Evolutionary conservation across 2,797 vertebrate species (phyloP), one percentile per base, ranked within the genome.

Genomic region (Adelosebastes latens): DNA sequence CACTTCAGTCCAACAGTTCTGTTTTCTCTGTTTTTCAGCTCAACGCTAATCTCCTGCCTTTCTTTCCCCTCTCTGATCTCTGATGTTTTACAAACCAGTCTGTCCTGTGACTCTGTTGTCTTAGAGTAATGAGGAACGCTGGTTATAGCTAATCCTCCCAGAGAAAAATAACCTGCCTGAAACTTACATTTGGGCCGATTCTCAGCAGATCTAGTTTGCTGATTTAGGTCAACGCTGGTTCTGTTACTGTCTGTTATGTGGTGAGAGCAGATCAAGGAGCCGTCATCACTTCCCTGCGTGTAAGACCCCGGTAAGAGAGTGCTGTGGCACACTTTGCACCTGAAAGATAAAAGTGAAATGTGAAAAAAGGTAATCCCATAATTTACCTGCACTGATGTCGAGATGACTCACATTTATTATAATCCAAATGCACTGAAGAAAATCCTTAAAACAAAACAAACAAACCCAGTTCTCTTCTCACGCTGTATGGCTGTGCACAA

Each of bases 311-410:
- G 71, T 56, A 94, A 56, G 8, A 94, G 91, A 74, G 83, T 77
- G 64, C 83, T 77, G 70, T n/a, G 46, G 63, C 94, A 95, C 52
- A 87, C 34, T 70, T 32, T 87, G 78, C 93, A 94, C 72, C 94
- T 95, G 75, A 66, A 87, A 83, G 36, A 81, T 14, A 79, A 78
- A 77, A 32, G 53, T 5, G 25, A 73, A 31, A 56, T 8, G 8
- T 20, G 18, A 58, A 32, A 11, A 72, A 52, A 20, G 4, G 1
- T 14, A 13, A 61, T 60, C 12, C 13, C 12, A 69, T 36, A 8
- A 72, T 6, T 42, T 7, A 78, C 16, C 39, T 60, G 39, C 7
- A 42, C 16, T 20, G 12, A 18, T 56, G 25, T 34, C 9, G 27
- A 53, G 75, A 75, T 55, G 62, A 52, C n/a, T 0, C 29, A 55